These are phyloP conservation scores for Branchinecta lindahli DNA, from an alignment of 1,140 invertebrate genomes.

Conservation along the genomic window DNA sequence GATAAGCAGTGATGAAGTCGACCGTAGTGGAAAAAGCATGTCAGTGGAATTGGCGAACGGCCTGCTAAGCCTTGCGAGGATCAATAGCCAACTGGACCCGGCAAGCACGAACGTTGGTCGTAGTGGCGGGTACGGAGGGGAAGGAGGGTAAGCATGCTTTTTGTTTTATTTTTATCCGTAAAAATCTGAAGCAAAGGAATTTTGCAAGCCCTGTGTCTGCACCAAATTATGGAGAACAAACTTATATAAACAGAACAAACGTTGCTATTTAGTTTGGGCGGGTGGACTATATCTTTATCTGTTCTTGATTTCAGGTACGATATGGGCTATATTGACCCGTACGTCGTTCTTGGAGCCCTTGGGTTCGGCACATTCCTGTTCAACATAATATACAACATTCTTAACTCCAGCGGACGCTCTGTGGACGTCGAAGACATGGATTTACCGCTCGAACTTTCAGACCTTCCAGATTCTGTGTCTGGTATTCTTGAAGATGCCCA, in stretches of 20 bases:
- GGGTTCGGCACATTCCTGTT: constrained; percentile 27
- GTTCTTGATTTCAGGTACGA: constrained; percentile 2
- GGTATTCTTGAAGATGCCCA: neutral
- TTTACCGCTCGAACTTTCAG: constrained; percentile 14
- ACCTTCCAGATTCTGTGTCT: neutral
- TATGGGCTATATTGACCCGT: constrained; percentile 24
- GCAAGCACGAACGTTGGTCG: neutral
- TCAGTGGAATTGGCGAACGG: neutral
- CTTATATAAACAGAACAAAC: no score
- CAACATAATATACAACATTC: constrained; percentile 27
- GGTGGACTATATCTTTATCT: neutral
- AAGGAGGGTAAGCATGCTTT: neutral
- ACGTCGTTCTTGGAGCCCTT: constrained; percentile 26
- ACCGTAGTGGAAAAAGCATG: neutral
- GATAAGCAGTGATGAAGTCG: neutral
- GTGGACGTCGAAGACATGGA: constrained; percentile 25
- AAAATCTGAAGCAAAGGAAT: no score
- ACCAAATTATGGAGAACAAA: no score
- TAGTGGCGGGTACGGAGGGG: neutral
- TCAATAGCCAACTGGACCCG: neutral
- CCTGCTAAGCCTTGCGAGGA: neutral
- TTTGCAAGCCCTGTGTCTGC: no score
- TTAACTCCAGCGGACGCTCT: constrained; percentile 23
- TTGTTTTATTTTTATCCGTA: no score
- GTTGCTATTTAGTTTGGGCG: no score